Evolutionary conservation across 2,797 vertebrate genomes (phyloP).

Genomic region (Notolabrus celidotus): DNA sequence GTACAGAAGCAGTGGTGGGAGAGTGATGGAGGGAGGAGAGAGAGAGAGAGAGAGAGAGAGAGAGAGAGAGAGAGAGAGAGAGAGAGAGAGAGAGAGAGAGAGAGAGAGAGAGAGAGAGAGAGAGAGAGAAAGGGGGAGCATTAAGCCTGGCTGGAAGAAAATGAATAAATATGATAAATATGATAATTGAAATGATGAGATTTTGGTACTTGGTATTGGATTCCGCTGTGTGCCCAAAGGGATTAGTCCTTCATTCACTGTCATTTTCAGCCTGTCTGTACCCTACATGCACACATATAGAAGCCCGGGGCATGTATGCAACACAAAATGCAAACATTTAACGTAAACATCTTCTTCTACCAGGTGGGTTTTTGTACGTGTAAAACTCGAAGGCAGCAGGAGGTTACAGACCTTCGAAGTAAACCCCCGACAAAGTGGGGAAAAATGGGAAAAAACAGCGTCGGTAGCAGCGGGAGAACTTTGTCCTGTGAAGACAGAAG

Average conservation of each 20-base stretch:
- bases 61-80: slow-evolving; percentile 45
- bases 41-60: slow-evolving; percentile 53
- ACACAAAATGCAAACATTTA: slow-evolving; percentile 44
- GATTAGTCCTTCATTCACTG: slow-evolving; percentile 82
- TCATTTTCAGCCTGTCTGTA: slow-evolving; percentile 71
- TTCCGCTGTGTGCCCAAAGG: slow-evolving; percentile 75
- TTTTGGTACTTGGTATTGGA: slow-evolving; percentile 80
- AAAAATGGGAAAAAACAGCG: slow-evolving; percentile 48
- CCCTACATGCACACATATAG: slow-evolving; percentile 25
- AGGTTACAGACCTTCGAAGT: slow-evolving; percentile 60
- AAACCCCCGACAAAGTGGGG: slow-evolving; percentile 50
- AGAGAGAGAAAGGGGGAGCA: slow-evolving; percentile 61
- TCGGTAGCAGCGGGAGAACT: slow-evolving; percentile 89
- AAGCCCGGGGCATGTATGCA: slow-evolving; percentile 43
- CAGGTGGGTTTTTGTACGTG: slow-evolving; percentile 40
- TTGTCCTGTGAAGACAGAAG: slow-evolving; percentile 94
- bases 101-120: slow-evolving; percentile 44
- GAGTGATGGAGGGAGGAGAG: slow-evolving; percentile 45
- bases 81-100: slow-evolving; percentile 51
- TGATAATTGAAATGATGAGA: slow-evolving; percentile 87
- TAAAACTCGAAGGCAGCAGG: slow-evolving; percentile 60
- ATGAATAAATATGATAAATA: slow-evolving; percentile 87
- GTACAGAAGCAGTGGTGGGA: slow-evolving; percentile 66
- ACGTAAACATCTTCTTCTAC: slow-evolving; percentile 45
- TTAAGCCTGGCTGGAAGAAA: slow-evolving; percentile 78